These are phyloP conservation scores for Spinibarbus caldwelli DNA, from an alignment of 2,797 vertebrate species.

Conservation along the genomic window DNA sequence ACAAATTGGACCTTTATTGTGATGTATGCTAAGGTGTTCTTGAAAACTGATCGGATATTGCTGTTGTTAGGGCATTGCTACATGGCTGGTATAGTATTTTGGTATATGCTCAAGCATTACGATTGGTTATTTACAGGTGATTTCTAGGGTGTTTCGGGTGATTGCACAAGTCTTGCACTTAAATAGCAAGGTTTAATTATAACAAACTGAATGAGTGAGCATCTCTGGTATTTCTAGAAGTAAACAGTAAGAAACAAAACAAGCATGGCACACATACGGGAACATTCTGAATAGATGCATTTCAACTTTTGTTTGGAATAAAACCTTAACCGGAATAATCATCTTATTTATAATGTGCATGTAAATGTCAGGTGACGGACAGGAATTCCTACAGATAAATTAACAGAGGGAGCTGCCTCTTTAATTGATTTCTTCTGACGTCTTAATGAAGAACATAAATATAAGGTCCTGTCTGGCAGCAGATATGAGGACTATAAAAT, in stretches of 20 bases:
- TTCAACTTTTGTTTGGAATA: not conserved
- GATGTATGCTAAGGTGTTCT: no score
- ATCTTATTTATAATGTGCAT: not conserved
- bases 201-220: not conserved
- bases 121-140: not conserved
- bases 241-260: not conserved
- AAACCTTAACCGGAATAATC: not conserved
- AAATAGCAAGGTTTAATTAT: not conserved
- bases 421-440: not conserved
- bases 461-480: not conserved
- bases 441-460: not conserved
- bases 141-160: not conserved
- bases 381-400: not conserved
- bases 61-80: not conserved
- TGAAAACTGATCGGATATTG: not conserved
- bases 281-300: not conserved
- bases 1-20: not conserved
- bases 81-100: no score
- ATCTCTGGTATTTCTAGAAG: not conserved
- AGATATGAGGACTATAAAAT: not conserved
- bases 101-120: not conserved
- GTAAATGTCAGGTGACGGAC: not conserved
- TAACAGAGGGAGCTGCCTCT: not conserved
- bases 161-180: not conserved
- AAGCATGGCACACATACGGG: not conserved